Evolutionary conservation across 2,797 vertebrate species (phyloP), one percentile per base, ranked within the genome.

Genomic region (Lepilemur ruficaudatus): DNA sequence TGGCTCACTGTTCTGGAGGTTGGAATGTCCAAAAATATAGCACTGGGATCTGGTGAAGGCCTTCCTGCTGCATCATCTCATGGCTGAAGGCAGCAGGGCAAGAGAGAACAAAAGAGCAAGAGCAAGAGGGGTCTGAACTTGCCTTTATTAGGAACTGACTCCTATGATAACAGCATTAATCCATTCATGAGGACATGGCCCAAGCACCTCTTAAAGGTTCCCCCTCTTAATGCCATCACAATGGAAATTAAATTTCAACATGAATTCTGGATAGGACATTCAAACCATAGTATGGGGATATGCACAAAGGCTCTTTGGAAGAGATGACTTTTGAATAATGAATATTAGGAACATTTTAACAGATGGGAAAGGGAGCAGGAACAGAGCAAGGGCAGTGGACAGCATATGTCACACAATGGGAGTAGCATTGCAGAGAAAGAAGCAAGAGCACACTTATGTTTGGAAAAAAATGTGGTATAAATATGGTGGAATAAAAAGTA

Each of bases 271-370:
- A 38, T 14, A 23, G 50, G 22, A 25, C 23, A 79, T 55, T 55
- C 13, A 55, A 55, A 78, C 22, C 75, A 55, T 17, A 55, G 50
- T 23, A 55, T 38, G 52, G 52, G 46, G 48, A 17, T 84, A 84
- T 35, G 43, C 17, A 22, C 5, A 93, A 92, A 92, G 14, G 67
- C 20, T 85, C n/a, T 72, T 63, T 70, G n/a, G 46, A 88, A 89
- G 17, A 88, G 18, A 59, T 55, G 22, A 48, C 72, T 85, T 96
- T 86, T 91, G n/a, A 85, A 61, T 4, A 75, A 23, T 48, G 18
- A 95, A 95, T 52, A 55, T 12, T 13, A 46, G 78, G 35, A 78
- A 75, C 28, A 94, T 81, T 90, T 93, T 90, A 81, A 76, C 55
- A 90, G 23, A 14, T 43, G 28, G 11, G 14, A 86, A 86, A 91